Conservation (phyloP, 2,888 invertebrate species). For the Ferdinandea cuprea region DNA sequence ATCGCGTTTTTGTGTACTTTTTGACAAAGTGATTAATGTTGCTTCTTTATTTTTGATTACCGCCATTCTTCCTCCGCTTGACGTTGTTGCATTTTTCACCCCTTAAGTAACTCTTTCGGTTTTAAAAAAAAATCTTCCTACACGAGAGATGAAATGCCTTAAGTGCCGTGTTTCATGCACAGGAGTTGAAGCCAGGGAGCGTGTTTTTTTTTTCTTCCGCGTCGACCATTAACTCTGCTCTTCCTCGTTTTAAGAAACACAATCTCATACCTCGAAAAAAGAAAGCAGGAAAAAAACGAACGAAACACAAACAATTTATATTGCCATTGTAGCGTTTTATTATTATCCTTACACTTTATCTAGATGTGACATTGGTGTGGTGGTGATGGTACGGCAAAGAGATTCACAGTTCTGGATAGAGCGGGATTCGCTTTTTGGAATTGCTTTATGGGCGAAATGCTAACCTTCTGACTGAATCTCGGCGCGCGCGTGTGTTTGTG, state of each 20-base stretch:
- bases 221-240: slow-evolving; percentile 55
- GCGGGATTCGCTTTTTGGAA: slow-evolving; percentile 39
- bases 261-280: slow-evolving; percentile 5
- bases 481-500: slow-evolving; percentile 4
- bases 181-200: too few relatives aligned
- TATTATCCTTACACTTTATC: slow-evolving; percentile 73
- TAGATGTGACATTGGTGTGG: slow-evolving; percentile 60
- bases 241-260: not conserved
- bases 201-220: slow-evolving; percentile 29
- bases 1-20: slow-evolving; percentile 18
- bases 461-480: slow-evolving; percentile 31
- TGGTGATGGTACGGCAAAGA: slow-evolving; percentile 28
- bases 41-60: slow-evolving; percentile 57
- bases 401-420: slow-evolving; percentile 43
- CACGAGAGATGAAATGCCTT: slow-evolving; percentile 47
- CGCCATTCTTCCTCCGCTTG: slow-evolving; percentile 9
- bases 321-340: slow-evolving; percentile 70
- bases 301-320: slow-evolving; percentile 69
- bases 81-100: not conserved
- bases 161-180: slow-evolving; percentile 64
- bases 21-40: slow-evolving; percentile 63
- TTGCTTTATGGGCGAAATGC: slow-evolving; percentile 53
- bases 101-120: slow-evolving; percentile 36
- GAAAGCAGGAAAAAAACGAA: slow-evolving; percentile 6
- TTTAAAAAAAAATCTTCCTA: slow-evolving; percentile 42